Percentiles rank a stretch among this genome's conserved stretches.
These are phyloP conservation scores for Cromileptes altivelis DNA, from an alignment of 2,113 vertebrate species.

Conservation along the genomic window DNA sequence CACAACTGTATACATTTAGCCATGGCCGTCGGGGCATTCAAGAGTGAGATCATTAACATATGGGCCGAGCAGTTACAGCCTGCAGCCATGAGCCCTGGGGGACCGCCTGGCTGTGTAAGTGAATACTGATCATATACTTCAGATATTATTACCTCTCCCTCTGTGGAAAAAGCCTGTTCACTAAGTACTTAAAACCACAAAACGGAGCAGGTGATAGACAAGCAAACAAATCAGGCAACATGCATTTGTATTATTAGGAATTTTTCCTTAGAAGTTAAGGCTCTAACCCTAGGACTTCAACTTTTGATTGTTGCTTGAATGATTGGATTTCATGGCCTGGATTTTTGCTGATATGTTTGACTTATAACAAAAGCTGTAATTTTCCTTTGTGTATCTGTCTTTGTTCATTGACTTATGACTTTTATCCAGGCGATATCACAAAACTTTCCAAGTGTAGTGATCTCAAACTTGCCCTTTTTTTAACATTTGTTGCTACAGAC, in stretches of 20 bases:
- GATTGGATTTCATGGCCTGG: constrained; percentile 5
- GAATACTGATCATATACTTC: constrained; percentile 62
- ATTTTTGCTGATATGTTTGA: constrained; percentile 3
- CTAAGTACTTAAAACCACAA: constrained; percentile 40
- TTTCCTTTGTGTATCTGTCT: neutral
- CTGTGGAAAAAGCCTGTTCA: constrained; percentile 46
- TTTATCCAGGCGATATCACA: neutral
- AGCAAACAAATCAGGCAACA: constrained; percentile 37
- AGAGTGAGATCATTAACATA: constrained; percentile 79
- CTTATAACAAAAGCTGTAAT: neutral
- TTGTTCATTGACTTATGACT: neutral
- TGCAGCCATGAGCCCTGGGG: constrained; percentile 52
- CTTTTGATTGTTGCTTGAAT: constrained; percentile 14
- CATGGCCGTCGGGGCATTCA: constrained; percentile 55
- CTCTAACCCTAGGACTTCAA: neutral
- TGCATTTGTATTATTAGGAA: constrained; percentile 25
- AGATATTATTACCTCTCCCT: constrained; percentile 56
- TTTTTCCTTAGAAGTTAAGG: neutral
- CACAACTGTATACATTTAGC: constrained; percentile 78
- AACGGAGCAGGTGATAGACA: constrained; percentile 37
- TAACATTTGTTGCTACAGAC: constrained; percentile 27
- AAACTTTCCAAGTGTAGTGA: neutral
- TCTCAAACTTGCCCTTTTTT: constrained; percentile 12
- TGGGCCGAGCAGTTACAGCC: constrained; percentile 59
- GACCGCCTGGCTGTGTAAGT: constrained; percentile 58